phyloP scores from a whole-genome alignment of 2,888 invertebrate genomes.

The Phortica okadai region DNA sequence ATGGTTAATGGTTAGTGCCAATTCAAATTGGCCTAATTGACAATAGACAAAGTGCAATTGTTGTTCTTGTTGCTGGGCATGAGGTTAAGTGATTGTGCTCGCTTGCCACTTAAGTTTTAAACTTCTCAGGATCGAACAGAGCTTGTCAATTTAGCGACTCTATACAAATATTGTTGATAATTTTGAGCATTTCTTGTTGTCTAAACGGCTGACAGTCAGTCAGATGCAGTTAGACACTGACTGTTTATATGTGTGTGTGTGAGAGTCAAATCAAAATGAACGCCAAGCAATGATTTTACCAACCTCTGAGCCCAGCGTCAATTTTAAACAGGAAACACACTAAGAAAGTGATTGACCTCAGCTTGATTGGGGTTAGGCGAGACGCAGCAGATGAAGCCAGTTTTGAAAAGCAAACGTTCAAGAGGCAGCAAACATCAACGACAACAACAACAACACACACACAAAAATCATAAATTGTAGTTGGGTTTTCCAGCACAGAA shows the following conservation, averaged over 20 bases:
- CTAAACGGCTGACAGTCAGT: not conserved
- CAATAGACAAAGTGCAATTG: not conserved
- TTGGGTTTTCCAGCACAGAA: not conserved
- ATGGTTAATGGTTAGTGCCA: not conserved
- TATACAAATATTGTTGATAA: constrained; percentile 3
- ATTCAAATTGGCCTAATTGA: constrained; percentile 20
- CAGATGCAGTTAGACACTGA: not conserved
- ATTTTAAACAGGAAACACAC: constrained; percentile 28
- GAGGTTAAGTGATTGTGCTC: not conserved
- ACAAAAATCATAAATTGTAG: not conserved
- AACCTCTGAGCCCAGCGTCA: constrained; percentile 4
- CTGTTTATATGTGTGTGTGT: not conserved
- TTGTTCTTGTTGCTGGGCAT: not conserved
- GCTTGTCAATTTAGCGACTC: not conserved
- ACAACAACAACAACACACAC: not conserved
- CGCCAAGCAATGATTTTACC: not conserved
- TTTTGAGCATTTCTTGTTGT: constrained; percentile 20
- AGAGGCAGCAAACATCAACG: not conserved
- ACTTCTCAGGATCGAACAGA: not conserved
- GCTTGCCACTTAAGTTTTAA: not conserved
- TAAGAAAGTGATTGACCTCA: constrained; percentile 31
- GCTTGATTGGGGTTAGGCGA: constrained; percentile 27
- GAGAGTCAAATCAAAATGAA: not conserved
- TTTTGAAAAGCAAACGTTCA: not conserved
- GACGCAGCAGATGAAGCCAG: constrained; percentile 10